phyloP scores from a whole-genome alignment of 2,113 vertebrate genomes.

The Riparia riparia region DNA sequence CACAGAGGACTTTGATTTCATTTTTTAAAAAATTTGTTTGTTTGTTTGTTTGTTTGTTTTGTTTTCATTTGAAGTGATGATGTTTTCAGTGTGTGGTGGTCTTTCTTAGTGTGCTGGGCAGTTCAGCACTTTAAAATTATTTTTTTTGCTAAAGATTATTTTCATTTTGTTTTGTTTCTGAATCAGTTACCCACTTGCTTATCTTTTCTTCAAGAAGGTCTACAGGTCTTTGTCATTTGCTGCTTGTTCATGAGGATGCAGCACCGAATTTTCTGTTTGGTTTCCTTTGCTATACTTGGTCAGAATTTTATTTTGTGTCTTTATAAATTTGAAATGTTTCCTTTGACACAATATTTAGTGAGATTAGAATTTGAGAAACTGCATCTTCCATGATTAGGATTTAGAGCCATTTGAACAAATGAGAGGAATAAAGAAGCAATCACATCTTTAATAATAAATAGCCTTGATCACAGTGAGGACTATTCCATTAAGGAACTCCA shows the following conservation, averaged over 20 bases:
- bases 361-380: background rate
- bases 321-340: background rate
- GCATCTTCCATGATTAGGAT: background rate
- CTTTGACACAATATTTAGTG: background rate
- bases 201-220: background rate
- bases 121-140: background rate
- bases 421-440: background rate
- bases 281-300: background rate
- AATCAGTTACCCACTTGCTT: background rate
- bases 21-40: too few relatives aligned
- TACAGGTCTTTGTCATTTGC: background rate
- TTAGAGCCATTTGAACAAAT: background rate
- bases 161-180: constrained; percentile 2
- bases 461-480: background rate
- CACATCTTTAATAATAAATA: background rate
- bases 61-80: background rate
- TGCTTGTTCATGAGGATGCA: background rate
- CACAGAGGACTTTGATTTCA: background rate
- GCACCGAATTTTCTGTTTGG: background rate
- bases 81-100: background rate
- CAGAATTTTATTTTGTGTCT: background rate
- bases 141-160: background rate
- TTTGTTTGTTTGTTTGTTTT: too few relatives aligned
- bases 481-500: background rate
- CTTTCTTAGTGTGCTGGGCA: background rate